phyloP scores from a whole-genome alignment of 2,113 vertebrate genomes.

The Sterna hirundo region DNA sequence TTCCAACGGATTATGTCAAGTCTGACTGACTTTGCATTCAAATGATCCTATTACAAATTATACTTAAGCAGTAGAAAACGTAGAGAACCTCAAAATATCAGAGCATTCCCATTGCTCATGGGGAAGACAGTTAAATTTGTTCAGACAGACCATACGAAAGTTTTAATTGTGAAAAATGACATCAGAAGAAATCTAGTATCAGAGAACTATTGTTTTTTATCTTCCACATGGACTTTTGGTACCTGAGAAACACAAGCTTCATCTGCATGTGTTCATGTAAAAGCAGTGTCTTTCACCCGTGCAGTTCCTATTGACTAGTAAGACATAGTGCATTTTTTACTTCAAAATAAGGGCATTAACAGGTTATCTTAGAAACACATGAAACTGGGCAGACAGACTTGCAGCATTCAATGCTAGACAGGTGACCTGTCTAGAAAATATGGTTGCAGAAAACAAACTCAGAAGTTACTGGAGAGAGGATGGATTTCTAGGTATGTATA shows the following conservation, averaged over 20 bases:
- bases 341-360: neutral
- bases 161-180: neutral
- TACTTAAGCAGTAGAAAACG: neutral
- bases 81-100: neutral
- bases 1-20: constrained; percentile 1
- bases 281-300: neutral
- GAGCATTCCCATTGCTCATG: neutral
- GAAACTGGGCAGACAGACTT: neutral
- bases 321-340: neutral
- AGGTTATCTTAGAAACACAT: neutral
- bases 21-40: constrained; percentile 29
- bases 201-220: neutral
- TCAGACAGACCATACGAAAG: neutral
- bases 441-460: neutral
- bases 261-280: neutral
- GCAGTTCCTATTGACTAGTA: neutral
- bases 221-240: neutral
- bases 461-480: neutral
- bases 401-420: neutral
- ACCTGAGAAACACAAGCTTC: neutral
- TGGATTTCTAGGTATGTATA: neutral
- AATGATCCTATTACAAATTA: constrained; percentile 39
- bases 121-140: neutral
- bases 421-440: neutral
- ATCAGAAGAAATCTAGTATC: neutral